These are phyloP conservation scores for Falco novaeseelandiae DNA, from an alignment of 2,797 vertebrate genomes.

Conservation along the genomic window DNA sequence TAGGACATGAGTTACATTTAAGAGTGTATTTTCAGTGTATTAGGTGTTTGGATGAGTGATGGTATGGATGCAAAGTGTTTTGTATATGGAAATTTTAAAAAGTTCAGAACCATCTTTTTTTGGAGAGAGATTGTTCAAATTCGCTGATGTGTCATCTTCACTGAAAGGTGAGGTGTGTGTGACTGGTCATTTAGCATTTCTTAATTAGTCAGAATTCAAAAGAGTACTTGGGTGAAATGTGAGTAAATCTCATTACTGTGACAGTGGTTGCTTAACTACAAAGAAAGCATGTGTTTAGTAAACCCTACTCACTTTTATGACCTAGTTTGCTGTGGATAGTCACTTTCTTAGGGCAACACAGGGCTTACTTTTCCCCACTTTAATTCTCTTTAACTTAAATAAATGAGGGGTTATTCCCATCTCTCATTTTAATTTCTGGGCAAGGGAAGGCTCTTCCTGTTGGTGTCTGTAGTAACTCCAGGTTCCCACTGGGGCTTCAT, in stretches of 20 bases:
- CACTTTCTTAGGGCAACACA: neutral
- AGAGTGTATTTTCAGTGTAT: neutral
- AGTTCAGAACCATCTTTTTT: neutral
- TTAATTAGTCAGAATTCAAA: neutral
- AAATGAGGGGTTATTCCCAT: neutral
- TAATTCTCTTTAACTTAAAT: neutral
- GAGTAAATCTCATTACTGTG: neutral
- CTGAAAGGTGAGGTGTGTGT: neutral
- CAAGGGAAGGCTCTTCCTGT: neutral
- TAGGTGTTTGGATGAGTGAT: neutral
- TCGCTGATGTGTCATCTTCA: neutral
- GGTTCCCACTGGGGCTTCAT: neutral
- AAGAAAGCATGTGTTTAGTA: neutral
- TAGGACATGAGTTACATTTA: fast-evolving
- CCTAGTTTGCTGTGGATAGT: neutral
- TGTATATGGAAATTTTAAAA: neutral
- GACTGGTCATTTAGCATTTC: neutral
- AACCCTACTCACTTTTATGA: neutral
- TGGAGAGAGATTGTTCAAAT: neutral
- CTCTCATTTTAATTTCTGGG: neutral
- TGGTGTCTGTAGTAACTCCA: neutral
- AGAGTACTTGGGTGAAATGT: neutral
- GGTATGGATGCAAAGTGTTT: neutral
- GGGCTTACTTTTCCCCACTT: neutral
- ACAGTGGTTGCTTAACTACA: neutral